These are phyloP conservation scores for Anhinga anhinga DNA, from an alignment of 2,113 vertebrate genomes.

Conservation along the genomic window DNA sequence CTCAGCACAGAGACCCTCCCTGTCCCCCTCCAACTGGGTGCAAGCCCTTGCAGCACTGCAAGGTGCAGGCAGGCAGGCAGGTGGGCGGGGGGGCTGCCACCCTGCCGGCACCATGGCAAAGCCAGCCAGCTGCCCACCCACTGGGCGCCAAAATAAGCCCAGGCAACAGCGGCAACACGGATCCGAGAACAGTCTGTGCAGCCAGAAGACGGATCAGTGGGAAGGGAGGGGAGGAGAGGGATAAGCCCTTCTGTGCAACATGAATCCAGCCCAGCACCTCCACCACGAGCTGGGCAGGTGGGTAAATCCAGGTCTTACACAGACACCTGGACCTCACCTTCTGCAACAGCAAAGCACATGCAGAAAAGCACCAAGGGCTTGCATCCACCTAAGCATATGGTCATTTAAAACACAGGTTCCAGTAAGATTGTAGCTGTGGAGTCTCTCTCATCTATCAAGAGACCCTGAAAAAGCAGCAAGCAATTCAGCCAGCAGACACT, in stretches of 20 bases:
- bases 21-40: accelerated
- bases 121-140: constrained; percentile 33
- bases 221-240: neutral
- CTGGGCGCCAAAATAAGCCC: neutral
- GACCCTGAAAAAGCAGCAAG: neutral
- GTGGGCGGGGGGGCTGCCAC: neutral
- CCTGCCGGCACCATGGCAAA: neutral
- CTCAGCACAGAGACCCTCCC: neutral
- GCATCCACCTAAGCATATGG: neutral
- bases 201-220: neutral
- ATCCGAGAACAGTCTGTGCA: neutral
- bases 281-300: accelerated
- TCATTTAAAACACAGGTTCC: neutral
- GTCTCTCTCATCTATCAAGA: neutral
- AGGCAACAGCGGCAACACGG: neutral
- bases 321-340: neutral
- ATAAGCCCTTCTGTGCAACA: neutral
- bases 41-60: accelerated
- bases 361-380: neutral
- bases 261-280: neutral
- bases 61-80: neutral
- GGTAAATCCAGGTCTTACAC: neutral
- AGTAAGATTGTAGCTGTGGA: neutral
- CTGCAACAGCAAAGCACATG: neutral
- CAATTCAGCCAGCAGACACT: neutral